Conservation (phyloP, 2,797 vertebrate species). For the Crocidura indochinensis region DNA sequence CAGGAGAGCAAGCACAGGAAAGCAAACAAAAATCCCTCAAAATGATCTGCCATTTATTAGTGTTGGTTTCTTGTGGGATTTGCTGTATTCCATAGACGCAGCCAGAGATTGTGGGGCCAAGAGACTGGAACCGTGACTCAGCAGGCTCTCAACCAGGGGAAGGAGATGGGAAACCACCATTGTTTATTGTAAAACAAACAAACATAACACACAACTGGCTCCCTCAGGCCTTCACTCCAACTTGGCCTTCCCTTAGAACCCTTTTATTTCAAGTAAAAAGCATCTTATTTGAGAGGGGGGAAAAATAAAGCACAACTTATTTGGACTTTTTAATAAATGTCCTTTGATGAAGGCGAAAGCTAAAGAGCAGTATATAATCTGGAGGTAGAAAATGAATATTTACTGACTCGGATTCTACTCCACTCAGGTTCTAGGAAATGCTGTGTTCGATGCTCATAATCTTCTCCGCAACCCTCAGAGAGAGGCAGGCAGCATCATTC, state of each 20-base stretch:
- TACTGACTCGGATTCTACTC: background rate
- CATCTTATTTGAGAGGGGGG: background rate
- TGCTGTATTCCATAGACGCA: constrained; percentile 77
- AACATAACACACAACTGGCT: constrained; percentile 45
- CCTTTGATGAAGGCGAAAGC: constrained; percentile 57
- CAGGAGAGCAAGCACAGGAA: constrained; percentile 83
- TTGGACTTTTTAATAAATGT: constrained; percentile 56
- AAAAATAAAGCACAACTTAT: background rate
- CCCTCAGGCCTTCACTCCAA: background rate
- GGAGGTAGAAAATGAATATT: constrained; percentile 55
- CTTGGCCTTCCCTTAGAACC: constrained; percentile 44
- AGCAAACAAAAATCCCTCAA: constrained; percentile 83
- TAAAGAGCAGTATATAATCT: constrained; percentile 32
- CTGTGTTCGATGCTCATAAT: background rate
- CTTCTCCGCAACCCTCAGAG: background rate
- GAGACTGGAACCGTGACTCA: constrained; percentile 78
- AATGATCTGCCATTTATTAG: constrained; percentile 80
- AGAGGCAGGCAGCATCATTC: background rate
- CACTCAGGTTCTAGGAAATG: background rate
- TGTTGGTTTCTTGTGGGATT: constrained; percentile 80
- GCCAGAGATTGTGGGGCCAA: constrained; percentile 72
- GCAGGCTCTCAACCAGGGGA: constrained; percentile 30
- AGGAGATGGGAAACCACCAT: constrained; percentile 53
- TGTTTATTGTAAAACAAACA: constrained; percentile 64
- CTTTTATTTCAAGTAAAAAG: constrained; percentile 61